These are phyloP conservation scores for Calosoma granatense DNA, from an alignment of 1,140 invertebrate species.

Conservation along the genomic window DNA sequence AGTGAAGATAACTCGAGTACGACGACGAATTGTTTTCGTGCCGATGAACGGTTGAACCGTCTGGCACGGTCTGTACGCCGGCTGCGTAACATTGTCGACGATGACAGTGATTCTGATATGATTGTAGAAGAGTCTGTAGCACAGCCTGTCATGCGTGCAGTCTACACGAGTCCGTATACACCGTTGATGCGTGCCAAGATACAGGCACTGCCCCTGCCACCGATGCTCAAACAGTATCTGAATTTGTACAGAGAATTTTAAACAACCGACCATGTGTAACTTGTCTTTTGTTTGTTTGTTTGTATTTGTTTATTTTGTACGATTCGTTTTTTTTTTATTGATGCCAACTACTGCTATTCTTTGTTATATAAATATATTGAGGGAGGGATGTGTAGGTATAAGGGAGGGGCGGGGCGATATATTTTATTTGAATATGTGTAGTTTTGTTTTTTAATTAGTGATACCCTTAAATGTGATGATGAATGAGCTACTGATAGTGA, in stretches of 20 bases:
- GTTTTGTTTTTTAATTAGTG: too few species aligned
- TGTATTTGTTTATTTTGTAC: too few species aligned
- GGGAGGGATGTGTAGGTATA: too few species aligned
- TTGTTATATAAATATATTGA: too few species aligned
- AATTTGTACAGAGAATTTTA: constrained; percentile 41
- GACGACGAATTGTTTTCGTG: background rate
- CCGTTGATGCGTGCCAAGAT: constrained; percentile 43
- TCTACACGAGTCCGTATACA: constrained; percentile 24
- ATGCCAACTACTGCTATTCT: too few species aligned
- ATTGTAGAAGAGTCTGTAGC: background rate
- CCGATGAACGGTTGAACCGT: background rate
- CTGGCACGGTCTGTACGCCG: background rate
- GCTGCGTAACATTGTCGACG: constrained; percentile 14
- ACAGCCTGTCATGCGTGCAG: background rate
- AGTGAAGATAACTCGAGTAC: background rate
- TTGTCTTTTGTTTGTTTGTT: too few species aligned
- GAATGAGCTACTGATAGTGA: too few species aligned
- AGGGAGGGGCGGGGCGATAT: too few species aligned
- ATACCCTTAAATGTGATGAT: too few species aligned
- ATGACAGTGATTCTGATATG: constrained; percentile 12
- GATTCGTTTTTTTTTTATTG: too few species aligned
- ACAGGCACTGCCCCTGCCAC: constrained; percentile 41
- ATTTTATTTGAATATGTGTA: too few species aligned
- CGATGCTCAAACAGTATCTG: constrained; percentile 42
- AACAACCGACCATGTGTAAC: too few species aligned